Evolutionary conservation across 2,797 vertebrate genomes (phyloP).

Genomic region (Trichosurus vulpecula): DNA sequence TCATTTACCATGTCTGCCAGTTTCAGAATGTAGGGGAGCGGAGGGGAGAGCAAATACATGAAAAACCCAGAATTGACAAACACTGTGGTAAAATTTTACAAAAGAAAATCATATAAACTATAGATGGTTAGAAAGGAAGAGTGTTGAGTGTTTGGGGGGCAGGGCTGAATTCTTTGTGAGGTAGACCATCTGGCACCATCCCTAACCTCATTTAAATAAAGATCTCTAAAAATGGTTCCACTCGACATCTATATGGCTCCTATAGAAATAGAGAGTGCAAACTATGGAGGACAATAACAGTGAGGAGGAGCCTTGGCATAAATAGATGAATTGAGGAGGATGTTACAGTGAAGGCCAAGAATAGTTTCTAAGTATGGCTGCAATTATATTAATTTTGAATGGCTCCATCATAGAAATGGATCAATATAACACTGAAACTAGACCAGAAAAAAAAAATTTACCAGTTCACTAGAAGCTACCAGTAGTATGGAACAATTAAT

Average conservation of each 20-base stretch:
- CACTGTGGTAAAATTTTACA: slow-evolving; percentile 43
- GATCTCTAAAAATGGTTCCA: slow-evolving; percentile 50
- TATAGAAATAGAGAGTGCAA: slow-evolving; percentile 49
- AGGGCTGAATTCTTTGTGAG: not conserved
- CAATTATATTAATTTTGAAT: slow-evolving; percentile 39
- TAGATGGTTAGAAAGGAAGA: slow-evolving; percentile 41
- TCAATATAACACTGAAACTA: slow-evolving; percentile 25
- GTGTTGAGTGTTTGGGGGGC: not conserved
- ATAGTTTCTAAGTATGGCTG: slow-evolving; percentile 29
- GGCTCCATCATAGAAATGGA: slow-evolving; percentile 37
- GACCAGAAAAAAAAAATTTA: slow-evolving; percentile 23
- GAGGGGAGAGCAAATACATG: slow-evolving; percentile 53
- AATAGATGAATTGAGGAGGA: slow-evolving; percentile 5
- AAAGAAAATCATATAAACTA: slow-evolving; percentile 60
- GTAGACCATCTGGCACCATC: slow-evolving; percentile 43
- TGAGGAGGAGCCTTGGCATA: not conserved
- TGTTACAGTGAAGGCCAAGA: not conserved
- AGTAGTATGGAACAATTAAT: slow-evolving; percentile 4
- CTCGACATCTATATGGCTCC: slow-evolving; percentile 48
- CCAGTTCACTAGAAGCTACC: slow-evolving; percentile 23
- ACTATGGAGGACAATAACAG: slow-evolving; percentile 18
- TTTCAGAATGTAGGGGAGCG: slow-evolving; percentile 42
- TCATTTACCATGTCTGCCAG: slow-evolving; percentile 49
- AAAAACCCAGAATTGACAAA: slow-evolving; percentile 56
- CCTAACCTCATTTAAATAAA: slow-evolving; percentile 51